Conservation (phyloP, 2,888 invertebrate genomes). For the Hydriomena furcata region DNA sequence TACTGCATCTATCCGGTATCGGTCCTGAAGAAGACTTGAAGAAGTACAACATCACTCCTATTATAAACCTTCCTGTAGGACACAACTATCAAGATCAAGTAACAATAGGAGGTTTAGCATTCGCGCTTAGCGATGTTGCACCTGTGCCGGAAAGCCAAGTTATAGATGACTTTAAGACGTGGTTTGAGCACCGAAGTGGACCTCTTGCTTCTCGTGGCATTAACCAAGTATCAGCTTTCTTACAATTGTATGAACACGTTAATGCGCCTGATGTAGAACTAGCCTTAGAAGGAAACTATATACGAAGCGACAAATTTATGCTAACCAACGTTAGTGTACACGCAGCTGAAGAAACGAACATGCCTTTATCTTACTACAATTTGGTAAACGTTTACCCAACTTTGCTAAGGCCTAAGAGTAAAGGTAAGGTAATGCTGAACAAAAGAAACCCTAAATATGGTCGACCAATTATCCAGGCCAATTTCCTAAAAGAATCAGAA, state of each 20-base stretch:
- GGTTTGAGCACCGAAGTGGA: slow-evolving; percentile 71
- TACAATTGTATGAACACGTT: slow-evolving; percentile 71
- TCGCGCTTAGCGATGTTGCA: slow-evolving; percentile 61
- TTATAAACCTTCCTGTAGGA: slow-evolving; percentile 70
- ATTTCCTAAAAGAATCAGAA: slow-evolving; percentile 72
- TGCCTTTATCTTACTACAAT: slow-evolving; percentile 74
- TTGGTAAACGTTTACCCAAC: slow-evolving; percentile 71
- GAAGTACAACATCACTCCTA: slow-evolving; percentile 62
- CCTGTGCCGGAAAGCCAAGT: slow-evolving; percentile 61
- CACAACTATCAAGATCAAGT: slow-evolving; percentile 76
- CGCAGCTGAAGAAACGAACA: slow-evolving; percentile 65
- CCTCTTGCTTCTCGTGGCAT: slow-evolving; percentile 73
- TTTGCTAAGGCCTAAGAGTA: slow-evolving; percentile 71
- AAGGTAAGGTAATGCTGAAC: slow-evolving; percentile 69
- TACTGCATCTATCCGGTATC: slow-evolving; percentile 72
- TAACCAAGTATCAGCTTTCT: slow-evolving; percentile 73
- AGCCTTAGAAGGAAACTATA: slow-evolving; percentile 70
- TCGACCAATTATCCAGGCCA: slow-evolving; percentile 74
- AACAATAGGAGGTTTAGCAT: slow-evolving; percentile 71
- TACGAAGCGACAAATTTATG: slow-evolving; percentile 77
- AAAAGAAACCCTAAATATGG: slow-evolving; percentile 76
- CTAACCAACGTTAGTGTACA: slow-evolving; percentile 71
- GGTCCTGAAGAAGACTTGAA: slow-evolving; percentile 66
- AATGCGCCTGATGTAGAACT: slow-evolving; percentile 75
- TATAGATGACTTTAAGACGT: slow-evolving; percentile 72